Percentiles rank a stretch among this genome's conserved stretches.
Conservation (phyloP, 2,888 invertebrate species). For the Congeria kusceri region DNA sequence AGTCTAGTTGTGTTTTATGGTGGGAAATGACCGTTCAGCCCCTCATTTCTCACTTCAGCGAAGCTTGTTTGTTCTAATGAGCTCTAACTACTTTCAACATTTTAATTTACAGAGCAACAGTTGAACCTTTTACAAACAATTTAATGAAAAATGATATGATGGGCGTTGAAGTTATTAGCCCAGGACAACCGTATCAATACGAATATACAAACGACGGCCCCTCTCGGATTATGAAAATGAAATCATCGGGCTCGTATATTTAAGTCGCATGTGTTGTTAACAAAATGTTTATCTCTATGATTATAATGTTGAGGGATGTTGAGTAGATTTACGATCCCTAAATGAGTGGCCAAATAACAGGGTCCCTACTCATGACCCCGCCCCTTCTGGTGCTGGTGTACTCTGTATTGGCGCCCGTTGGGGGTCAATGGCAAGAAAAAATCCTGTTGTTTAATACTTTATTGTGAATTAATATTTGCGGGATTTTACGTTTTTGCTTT, state of each 20-base stretch:
- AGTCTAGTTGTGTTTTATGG: too few species aligned
- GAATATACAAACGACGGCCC: background rate
- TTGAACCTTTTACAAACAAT: background rate
- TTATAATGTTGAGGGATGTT: slow-evolving; percentile 29
- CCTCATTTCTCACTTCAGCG: background rate
- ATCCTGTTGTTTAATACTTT: too few species aligned
- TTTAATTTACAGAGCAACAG: background rate
- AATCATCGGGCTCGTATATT: slow-evolving; percentile 10
- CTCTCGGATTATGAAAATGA: background rate
- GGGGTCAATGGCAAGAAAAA: slow-evolving; percentile 1
- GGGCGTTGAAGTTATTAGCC: background rate
- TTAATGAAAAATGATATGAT: background rate
- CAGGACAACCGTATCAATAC: background rate
- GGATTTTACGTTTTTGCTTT: too few species aligned
- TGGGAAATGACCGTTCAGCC: background rate
- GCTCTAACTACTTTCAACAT: background rate
- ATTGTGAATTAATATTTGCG: too few species aligned
- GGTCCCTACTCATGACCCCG: slow-evolving; percentile 14
- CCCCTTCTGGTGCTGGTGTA: slow-evolving; percentile 13
- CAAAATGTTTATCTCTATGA: slow-evolving; percentile 30
- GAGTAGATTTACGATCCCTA: slow-evolving; percentile 23
- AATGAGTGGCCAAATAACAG: slow-evolving; percentile 22
- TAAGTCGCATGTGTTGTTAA: background rate
- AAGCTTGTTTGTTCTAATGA: background rate
- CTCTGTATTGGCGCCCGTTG: background rate